These are phyloP conservation scores for Athalia cordata DNA, from an alignment of 2,888 invertebrate species.

Conservation along the genomic window DNA sequence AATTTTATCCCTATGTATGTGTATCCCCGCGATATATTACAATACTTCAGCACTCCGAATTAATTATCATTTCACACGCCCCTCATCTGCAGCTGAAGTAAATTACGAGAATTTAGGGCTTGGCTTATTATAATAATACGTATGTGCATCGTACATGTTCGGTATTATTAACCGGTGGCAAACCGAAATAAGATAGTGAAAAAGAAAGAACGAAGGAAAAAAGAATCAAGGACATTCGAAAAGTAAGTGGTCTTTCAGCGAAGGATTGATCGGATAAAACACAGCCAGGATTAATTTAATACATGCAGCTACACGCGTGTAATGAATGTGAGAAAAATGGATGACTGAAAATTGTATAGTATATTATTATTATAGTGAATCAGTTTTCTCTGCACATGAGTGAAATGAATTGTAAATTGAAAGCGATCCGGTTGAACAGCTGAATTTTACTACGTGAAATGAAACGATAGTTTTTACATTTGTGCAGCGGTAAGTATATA, in stretches of 20 bases:
- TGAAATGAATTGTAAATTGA: slow-evolving; percentile 36
- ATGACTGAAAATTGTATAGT: slow-evolving; percentile 22
- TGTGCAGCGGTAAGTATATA: background rate
- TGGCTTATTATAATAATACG: background rate
- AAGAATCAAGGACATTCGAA: no score
- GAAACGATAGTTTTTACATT: slow-evolving; percentile 10
- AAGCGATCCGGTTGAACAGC: slow-evolving; percentile 31
- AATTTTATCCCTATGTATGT: background rate
- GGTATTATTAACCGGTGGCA: background rate
- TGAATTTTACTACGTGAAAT: background rate
- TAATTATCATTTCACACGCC: slow-evolving; percentile 28
- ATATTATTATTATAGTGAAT: background rate
- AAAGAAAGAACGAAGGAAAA: background rate
- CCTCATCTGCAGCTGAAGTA: background rate
- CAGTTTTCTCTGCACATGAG: slow-evolving; percentile 24
- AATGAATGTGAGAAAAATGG: slow-evolving; percentile 2
- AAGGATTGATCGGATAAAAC: background rate
- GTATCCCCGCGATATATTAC: background rate
- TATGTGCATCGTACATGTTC: background rate
- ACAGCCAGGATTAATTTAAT: background rate
- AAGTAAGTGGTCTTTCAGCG: background rate
- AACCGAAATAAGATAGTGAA: background rate
- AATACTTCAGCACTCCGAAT: background rate
- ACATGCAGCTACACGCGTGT: no score
- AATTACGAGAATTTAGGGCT: slow-evolving; percentile 16